Conservation (phyloP, 2,888 invertebrate species). For the Drosophila demipolita region DNA sequence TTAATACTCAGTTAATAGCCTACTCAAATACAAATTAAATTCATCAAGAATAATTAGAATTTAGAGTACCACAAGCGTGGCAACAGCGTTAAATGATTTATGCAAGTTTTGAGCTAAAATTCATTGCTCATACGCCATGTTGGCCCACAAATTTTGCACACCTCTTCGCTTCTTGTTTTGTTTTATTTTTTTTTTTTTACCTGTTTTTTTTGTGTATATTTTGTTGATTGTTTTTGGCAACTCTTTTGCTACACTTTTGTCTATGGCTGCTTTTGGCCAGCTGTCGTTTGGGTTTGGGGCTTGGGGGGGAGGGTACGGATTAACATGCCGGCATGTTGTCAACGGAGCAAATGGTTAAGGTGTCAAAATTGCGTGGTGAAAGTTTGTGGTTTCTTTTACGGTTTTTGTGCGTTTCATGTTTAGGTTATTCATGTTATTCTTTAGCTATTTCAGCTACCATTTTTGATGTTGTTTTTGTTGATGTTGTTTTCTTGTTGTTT, state of each 20-base stretch:
- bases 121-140: constrained; percentile 49
- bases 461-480: constrained; percentile 1
- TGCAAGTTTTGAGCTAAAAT: constrained; percentile 23
- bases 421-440: constrained; percentile 68
- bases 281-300: constrained; percentile 16
- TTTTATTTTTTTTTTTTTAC: neutral
- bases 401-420: constrained; percentile 59
- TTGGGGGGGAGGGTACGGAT: constrained; percentile 27
- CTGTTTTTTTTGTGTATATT: constrained; percentile 13
- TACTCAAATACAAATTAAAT: neutral
- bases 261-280: constrained; percentile 35
- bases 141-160: constrained; percentile 19
- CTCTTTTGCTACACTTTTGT: constrained; percentile 46
- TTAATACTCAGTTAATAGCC: neutral
- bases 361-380: constrained; percentile 73
- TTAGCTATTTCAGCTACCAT: constrained; percentile 42
- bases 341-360: constrained; percentile 74
- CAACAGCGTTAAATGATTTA: constrained; percentile 27
- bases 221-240: constrained; percentile 57
- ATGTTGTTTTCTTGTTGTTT: constrained; percentile 19
- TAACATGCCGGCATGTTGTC: constrained; percentile 67
- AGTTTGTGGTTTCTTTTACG: constrained; percentile 74
- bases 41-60: neutral
- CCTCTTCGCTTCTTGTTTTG: neutral
- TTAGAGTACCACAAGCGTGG: too few relatives aligned